Conservation (phyloP, 2,113 vertebrate genomes). For the Protobothrops flavoviridis region DNA sequence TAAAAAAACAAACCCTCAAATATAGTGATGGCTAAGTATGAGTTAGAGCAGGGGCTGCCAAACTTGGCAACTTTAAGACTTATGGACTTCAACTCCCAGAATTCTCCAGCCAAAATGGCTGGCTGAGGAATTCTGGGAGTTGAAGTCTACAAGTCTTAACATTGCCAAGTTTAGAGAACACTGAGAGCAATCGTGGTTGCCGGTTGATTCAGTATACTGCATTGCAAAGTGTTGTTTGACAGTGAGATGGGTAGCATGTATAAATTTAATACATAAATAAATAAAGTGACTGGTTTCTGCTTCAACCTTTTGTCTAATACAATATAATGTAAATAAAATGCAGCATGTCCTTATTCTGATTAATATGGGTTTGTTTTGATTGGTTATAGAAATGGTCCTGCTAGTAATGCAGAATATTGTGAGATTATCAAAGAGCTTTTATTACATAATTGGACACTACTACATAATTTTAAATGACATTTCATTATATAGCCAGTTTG, state of each 20-base stretch:
- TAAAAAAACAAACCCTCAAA: background rate
- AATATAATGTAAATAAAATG: background rate
- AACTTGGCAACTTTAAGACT: too few species aligned
- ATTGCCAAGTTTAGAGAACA: too few species aligned
- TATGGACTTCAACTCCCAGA: too few species aligned
- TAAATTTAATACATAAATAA: background rate
- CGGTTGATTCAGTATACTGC: background rate
- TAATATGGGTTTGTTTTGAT: background rate
- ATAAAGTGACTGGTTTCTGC: background rate
- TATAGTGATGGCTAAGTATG: background rate
- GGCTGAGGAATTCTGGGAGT: too few species aligned
- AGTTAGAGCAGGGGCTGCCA: background rate
- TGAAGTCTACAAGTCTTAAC: too few species aligned
- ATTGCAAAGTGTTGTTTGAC: background rate
- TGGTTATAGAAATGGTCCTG: background rate
- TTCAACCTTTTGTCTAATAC: background rate
- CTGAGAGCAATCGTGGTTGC: background rate
- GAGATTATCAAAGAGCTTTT: background rate
- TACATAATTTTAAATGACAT: background rate
- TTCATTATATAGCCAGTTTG: background rate
- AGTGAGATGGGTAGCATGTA: background rate
- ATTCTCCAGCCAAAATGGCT: too few species aligned
- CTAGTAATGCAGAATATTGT: background rate
- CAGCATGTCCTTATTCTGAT: background rate
- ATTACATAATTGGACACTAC: background rate